Evolutionary conservation across 2,888 invertebrate genomes (phyloP).

Genomic region (Ichneumoninae sp.): DNA sequence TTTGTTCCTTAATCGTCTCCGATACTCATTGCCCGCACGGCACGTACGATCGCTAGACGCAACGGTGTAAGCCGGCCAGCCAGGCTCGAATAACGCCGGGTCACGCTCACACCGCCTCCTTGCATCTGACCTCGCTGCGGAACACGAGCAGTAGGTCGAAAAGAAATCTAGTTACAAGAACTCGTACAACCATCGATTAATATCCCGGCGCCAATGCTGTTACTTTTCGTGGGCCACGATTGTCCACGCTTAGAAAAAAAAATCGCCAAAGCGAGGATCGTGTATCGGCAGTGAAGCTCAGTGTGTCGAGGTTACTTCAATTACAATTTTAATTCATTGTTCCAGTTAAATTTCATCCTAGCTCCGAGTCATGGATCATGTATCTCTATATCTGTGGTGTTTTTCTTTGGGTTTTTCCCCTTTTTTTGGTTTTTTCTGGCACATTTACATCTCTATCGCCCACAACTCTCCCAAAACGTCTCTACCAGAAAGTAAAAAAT

Average conservation of each 20-base stretch:
- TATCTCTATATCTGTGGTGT: conserved; percentile 52
- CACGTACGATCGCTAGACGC: conserved; percentile 46
- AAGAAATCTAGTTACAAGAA: conserved; percentile 2
- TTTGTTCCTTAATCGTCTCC: conserved; percentile 18
- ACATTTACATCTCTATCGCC: too few relatives aligned
- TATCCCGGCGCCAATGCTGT: background rate
- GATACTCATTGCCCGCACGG: conserved; percentile 38
- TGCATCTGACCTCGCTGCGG: background rate
- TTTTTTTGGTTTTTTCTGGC: too few relatives aligned
- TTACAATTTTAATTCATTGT: conserved; percentile 40
- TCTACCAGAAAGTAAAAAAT: too few relatives aligned
- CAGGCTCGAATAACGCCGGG: conserved; percentile 18
- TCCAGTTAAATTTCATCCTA: conserved; percentile 47
- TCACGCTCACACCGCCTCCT: background rate
- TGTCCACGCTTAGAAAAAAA: too few relatives aligned
- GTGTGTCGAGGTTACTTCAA: conserved; percentile 46
- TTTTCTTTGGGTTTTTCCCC: too few relatives aligned
- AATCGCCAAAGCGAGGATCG: background rate
- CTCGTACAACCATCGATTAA: conserved; percentile 7
- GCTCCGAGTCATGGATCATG: background rate
- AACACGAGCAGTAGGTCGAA: conserved; percentile 7
- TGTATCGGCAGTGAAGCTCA: background rate
- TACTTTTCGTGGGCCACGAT: too few relatives aligned
- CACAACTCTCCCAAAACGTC: too few relatives aligned
- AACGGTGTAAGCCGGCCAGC: background rate